A percentile compares a stretch with the other conserved stretches of the same genome.
These are phyloP conservation scores for Gambusia holbrooki DNA, from an alignment of 2,113 vertebrate species.

Conservation along the genomic window DNA sequence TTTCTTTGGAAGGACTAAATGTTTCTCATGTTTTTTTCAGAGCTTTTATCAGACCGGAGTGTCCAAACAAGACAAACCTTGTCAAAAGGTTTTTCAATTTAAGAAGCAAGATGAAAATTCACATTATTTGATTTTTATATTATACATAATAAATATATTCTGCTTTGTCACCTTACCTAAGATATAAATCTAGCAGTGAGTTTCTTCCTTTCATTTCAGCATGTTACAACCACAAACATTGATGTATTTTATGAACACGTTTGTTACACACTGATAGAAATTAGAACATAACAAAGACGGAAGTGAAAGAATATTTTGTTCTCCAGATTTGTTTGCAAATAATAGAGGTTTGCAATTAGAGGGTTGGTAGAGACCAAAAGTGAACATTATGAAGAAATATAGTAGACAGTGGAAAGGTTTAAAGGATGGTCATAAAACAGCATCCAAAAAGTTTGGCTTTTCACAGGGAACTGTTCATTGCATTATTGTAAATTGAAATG, in stretches of 20 bases:
- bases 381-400: no score
- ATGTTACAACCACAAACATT: background rate
- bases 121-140: background rate
- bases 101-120: background rate
- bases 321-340: background rate
- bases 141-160: background rate
- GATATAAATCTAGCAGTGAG: background rate
- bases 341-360: no score
- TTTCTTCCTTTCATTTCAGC: background rate
- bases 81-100: constrained; percentile 27
- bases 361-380: no score
- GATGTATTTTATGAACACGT: background rate
- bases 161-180: background rate
- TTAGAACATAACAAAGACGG: background rate
- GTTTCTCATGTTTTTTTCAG: constrained; percentile 64
- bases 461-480: background rate
- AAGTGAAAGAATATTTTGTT: background rate
- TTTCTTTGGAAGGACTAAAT: constrained; percentile 54
- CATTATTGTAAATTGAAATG: no score
- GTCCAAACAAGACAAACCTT: constrained; percentile 46
- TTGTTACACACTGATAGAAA: background rate
- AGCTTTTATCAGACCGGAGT: constrained; percentile 57
- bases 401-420: no score
- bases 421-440: background rate
- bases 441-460: background rate